phyloP scores from a whole-genome alignment of 2,888 invertebrate genomes.

The Auanema freiburgensis region DNA sequence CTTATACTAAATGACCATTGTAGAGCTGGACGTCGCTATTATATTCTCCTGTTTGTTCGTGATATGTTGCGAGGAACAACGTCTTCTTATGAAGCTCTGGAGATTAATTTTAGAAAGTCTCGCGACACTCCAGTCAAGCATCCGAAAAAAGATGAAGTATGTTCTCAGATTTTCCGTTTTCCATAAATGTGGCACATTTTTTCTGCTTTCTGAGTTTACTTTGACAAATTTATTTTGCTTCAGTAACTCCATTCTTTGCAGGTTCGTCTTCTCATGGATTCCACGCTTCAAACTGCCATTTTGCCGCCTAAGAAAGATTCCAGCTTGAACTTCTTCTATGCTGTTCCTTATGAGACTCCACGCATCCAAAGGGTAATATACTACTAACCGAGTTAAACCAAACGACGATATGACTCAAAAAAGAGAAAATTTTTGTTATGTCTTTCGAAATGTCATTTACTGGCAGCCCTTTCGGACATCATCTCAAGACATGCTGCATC shows the following conservation, averaged over 20 bases:
- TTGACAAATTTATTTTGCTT: constrained; percentile 1
- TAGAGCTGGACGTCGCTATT: constrained; percentile 37
- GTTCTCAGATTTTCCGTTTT: background rate
- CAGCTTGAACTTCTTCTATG: constrained; percentile 30
- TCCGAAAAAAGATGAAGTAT: constrained; percentile 18
- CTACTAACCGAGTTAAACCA: no score
- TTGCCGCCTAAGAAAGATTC: constrained; percentile 31
- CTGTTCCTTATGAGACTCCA: constrained; percentile 21
- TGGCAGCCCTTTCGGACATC: no score
- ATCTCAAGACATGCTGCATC: no score
- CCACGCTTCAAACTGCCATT: constrained; percentile 20
- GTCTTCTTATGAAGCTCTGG: constrained; percentile 35
- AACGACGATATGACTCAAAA: no score
- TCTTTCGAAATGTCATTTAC: no score
- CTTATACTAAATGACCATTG: background rate
- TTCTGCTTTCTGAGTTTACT: background rate
- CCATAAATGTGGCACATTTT: constrained; percentile 12
- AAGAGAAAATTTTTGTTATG: no score
- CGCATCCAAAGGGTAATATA: constrained; percentile 12
- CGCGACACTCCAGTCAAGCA: constrained; percentile 20
- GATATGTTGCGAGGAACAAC: constrained; percentile 42
- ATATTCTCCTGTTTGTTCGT: constrained; percentile 44
- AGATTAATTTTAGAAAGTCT: constrained; percentile 27
- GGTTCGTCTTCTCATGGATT: constrained; percentile 22
- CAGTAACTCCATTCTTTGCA: constrained; percentile 5